phyloP scores from a whole-genome alignment of 2,888 invertebrate species.

The Dryadula phaetusa region DNA sequence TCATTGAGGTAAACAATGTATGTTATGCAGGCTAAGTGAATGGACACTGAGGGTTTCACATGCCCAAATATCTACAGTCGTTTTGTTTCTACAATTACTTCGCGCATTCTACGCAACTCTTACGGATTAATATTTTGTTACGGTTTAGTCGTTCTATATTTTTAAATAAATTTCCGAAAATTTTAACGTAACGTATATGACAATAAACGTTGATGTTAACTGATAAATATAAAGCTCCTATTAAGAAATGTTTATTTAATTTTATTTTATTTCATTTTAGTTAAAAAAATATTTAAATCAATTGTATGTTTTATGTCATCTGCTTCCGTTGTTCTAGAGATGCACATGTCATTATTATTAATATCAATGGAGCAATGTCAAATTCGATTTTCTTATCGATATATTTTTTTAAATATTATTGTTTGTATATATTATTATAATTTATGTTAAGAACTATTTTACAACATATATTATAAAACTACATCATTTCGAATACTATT shows the following conservation, averaged over 20 bases:
- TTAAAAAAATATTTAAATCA: too few relatives aligned
- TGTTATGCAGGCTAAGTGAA: constrained; percentile 25
- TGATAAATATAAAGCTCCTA: background rate
- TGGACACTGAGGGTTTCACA: constrained; percentile 21
- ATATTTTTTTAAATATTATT: too few relatives aligned
- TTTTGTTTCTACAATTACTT: constrained; percentile 23
- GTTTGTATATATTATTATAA: too few relatives aligned
- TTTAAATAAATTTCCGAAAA: background rate
- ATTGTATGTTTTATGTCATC: too few relatives aligned
- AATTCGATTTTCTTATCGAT: too few relatives aligned
- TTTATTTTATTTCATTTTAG: too few relatives aligned
- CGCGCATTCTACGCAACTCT: constrained; percentile 11
- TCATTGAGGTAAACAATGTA: constrained; percentile 17
- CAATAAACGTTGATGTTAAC: background rate
- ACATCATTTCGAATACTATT: too few relatives aligned
- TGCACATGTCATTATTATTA: too few relatives aligned
- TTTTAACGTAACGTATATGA: background rate
- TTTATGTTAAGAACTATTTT: too few relatives aligned
- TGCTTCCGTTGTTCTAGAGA: too few relatives aligned
- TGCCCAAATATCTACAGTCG: constrained; percentile 20
- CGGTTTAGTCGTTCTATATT: background rate
- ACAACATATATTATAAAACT: too few relatives aligned
- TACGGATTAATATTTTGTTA: constrained; percentile 15
- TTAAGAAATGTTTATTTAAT: background rate
- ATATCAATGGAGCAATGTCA: too few relatives aligned